Conservation (phyloP, 2,888 invertebrate species). For the Auanema sp. region DNA sequence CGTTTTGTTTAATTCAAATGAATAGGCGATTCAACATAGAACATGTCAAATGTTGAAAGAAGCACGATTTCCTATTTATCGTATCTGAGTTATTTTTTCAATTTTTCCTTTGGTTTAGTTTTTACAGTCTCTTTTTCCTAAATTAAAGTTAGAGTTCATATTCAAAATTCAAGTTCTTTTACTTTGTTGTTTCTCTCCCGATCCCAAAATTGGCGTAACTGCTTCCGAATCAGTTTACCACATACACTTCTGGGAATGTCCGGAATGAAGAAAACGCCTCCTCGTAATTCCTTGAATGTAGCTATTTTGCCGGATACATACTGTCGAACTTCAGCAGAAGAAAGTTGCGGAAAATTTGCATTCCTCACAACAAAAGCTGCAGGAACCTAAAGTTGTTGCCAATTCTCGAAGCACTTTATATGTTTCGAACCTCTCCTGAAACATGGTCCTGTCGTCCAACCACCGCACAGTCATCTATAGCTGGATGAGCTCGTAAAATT, state of each 20-base stretch:
- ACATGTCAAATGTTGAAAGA: too few species aligned
- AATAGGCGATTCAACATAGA: too few species aligned
- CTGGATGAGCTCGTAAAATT: constrained; percentile 52
- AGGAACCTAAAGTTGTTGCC: constrained; percentile 46
- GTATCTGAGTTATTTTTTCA: too few species aligned
- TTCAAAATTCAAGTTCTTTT: too few species aligned
- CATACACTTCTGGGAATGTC: constrained; percentile 58
- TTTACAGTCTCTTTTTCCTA: too few species aligned
- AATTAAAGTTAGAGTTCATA: too few species aligned
- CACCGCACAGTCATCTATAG: constrained; percentile 61
- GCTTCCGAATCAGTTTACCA: constrained; percentile 52
- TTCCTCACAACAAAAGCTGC: constrained; percentile 59
- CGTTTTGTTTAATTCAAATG: too few species aligned
- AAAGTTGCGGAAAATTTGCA: constrained; percentile 39
- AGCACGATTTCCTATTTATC: too few species aligned
- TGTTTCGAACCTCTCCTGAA: constrained; percentile 55
- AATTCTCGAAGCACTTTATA: too few species aligned
- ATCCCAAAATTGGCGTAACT: constrained; percentile 57
- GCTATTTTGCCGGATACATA: constrained; percentile 58
- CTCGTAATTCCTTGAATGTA: constrained; percentile 58
- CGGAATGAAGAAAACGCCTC: constrained; percentile 60
- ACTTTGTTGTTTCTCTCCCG: constrained; percentile 43
- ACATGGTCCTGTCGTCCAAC: constrained; percentile 59
- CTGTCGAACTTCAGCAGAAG: constrained; percentile 56
- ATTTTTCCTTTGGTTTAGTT: too few species aligned